Evolutionary conservation across 2,888 invertebrate species (phyloP), one percentile per base, ranked within the genome.

Genomic region (Hyposoter didymator): DNA sequence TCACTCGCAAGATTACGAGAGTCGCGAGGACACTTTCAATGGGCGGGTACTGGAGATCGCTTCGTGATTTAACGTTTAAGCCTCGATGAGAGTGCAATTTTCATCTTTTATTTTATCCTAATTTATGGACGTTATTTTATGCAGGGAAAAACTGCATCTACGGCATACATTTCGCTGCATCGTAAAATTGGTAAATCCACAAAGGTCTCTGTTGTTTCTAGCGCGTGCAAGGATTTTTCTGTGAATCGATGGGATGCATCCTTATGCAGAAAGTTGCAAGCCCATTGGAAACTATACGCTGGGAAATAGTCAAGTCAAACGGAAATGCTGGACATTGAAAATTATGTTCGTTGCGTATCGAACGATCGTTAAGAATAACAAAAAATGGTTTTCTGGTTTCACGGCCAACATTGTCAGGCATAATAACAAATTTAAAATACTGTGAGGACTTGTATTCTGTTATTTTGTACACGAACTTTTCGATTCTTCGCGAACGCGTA

Each of bases 1-100:
- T 84, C 49, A 17, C 59, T 22, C 55, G 64, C 14, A 78, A 87
- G 74, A 85, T 87, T 59, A 28, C 59, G 59, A 87, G 52, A 72
- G 45, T 81, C 67, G 80, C 67, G 80, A 78, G 45, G 83, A 78
- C 81, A 81, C 74, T 47, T 75, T 70, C 59, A 72, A 35, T 66
- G 39, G 39, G 66, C 3, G 14, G 59, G 22, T 19, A 14, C 39
- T 62, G 49, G 49, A 47, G 49, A 47, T n/a, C 32, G 47, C 19
- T 32, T 43, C 43, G 14, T 17, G 66, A 52, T 47, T 81, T 47
- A 45, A 73, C 39, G 49, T 19, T 64, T 28, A 17, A 78, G 22
- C 28, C 35, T 28, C 35, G 19, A 62, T 43, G 28, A 62, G 45
- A 55, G 39, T 6, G 35, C 35, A 52, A 52, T 39, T 55, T 47